Conservation (phyloP, 2,797 vertebrate species). For the Ispidina lecontei region DNA sequence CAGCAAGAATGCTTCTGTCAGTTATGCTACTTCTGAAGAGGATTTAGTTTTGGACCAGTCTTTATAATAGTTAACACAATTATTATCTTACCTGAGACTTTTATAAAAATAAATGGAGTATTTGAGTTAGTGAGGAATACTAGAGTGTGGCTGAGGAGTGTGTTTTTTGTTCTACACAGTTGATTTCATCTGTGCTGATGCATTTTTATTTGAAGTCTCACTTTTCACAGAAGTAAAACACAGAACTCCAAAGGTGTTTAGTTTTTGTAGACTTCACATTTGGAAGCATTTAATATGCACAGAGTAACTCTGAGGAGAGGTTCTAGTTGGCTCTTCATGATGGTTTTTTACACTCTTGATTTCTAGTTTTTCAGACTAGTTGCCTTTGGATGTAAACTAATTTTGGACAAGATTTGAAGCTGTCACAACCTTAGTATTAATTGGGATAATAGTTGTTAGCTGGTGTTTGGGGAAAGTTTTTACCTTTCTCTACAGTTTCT, state of each 20-base stretch:
- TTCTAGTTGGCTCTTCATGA: background rate
- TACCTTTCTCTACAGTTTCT: background rate
- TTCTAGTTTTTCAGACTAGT: background rate
- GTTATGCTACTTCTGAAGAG: background rate
- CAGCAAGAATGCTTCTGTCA: background rate
- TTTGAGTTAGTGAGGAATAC: background rate
- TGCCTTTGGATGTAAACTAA: background rate
- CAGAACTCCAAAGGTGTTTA: background rate
- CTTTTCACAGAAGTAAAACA: background rate
- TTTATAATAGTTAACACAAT: background rate
- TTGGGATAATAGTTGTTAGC: background rate
- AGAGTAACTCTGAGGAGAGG: background rate
- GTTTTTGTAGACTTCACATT: background rate
- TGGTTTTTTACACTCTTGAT: background rate
- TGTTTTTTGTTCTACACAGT: background rate
- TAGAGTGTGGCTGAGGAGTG: background rate
- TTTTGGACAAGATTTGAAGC: background rate
- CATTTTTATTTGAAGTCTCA: background rate
- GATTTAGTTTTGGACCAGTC: background rate
- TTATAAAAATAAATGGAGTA: background rate
- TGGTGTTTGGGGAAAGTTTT: background rate
- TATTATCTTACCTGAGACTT: background rate
- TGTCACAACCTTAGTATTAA: background rate
- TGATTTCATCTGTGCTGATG: background rate
- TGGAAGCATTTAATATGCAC: background rate